Conservation (phyloP, 2,113 vertebrate species). For the Platysternon megacephalum region DNA sequence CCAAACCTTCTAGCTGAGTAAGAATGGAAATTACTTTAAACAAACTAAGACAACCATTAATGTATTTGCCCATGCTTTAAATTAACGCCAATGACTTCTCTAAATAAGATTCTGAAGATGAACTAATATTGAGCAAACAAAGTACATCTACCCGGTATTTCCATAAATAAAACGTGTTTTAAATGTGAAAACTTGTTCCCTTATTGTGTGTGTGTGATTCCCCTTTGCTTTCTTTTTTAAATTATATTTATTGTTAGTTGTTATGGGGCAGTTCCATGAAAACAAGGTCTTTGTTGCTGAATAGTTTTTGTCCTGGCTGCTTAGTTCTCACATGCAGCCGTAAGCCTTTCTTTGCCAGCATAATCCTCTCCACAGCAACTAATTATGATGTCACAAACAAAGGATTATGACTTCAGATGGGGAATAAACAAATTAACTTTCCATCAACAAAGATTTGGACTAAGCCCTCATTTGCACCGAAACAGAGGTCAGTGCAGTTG, state of each 20-base stretch:
- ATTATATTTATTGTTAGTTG: neutral
- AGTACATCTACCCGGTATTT: neutral
- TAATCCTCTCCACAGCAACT: neutral
- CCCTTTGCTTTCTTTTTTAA: neutral
- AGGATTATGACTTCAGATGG: neutral
- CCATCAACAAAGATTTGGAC: neutral
- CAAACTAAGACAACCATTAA: neutral
- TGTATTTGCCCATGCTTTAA: neutral
- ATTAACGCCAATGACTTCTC: neutral
- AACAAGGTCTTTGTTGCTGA: neutral
- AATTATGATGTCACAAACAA: neutral
- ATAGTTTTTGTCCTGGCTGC: neutral
- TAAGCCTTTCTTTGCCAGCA: neutral
- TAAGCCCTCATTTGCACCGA: neutral
- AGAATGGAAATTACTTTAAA: neutral
- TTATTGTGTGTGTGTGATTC: neutral
- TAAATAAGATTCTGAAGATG: neutral
- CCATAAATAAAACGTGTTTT: neutral
- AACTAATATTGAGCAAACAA: neutral
- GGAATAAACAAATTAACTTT: neutral
- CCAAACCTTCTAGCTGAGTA: slow-evolving; percentile 14
- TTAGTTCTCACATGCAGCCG: neutral
- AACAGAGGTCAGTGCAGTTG: neutral
- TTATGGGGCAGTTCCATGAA: neutral
- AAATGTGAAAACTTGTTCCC: neutral